These are phyloP conservation scores for Gadus chalcogrammus DNA, from an alignment of 2,113 vertebrate species.

Conservation along the genomic window DNA sequence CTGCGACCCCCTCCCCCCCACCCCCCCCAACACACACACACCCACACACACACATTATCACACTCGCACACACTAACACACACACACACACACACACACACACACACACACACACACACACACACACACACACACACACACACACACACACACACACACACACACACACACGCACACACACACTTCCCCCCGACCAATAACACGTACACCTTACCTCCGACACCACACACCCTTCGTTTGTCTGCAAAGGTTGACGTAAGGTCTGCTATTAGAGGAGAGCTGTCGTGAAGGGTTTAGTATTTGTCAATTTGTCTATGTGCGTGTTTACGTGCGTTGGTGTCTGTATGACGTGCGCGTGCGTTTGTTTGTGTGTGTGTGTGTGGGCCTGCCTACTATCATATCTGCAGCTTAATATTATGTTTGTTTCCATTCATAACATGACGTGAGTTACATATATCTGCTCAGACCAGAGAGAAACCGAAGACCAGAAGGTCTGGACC, in stretches of 20 bases:
- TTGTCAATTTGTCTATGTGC: neutral
- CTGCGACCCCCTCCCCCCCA: slow-evolving; percentile 44
- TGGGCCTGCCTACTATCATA: too few relatives aligned
- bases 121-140: neutral
- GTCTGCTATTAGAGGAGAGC: slow-evolving; percentile 43
- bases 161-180: neutral
- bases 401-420: too few relatives aligned
- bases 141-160: neutral
- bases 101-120: neutral
- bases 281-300: neutral
- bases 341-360: too few relatives aligned
- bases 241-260: slow-evolving; percentile 50
- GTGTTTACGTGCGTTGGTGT: too few relatives aligned
- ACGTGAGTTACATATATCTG: too few relatives aligned
- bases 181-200: slow-evolving; percentile 54
- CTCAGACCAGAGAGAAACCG: too few relatives aligned
- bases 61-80: neutral
- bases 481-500: too few relatives aligned
- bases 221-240: slow-evolving; percentile 44
- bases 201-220: slow-evolving; percentile 61
- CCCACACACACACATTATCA: neutral
- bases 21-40: slow-evolving; percentile 19
- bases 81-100: neutral
- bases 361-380: too few relatives aligned
- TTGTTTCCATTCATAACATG: too few relatives aligned